Base-by-base conservation (phyloP, 2,113 vertebrate species). In the Patagioenas fasciata region DNA sequence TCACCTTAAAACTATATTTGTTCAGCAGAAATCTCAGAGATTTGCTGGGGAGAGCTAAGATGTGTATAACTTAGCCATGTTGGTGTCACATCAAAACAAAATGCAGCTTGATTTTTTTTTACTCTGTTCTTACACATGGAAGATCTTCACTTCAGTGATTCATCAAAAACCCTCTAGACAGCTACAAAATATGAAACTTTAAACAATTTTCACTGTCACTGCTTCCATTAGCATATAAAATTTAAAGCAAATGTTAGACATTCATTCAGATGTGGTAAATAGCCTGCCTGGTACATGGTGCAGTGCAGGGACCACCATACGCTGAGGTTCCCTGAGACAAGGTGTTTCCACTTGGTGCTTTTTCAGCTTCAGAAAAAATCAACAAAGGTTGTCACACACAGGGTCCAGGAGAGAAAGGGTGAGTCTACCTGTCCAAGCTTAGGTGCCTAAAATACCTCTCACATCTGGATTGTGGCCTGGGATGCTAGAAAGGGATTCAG, bases 141-240 rank as follows among this genome's bases (percentile, higher is more conserved):
- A 94, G 56, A 88, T 67, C 47, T 78, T 80, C 29, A 25, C 36
- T 85, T 87, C 57, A 91, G 5, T 84, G 89, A 84, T 92, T 92
- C 72, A 87, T 91, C 73, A 86, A 19, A 94, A 91, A 38, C 53
- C 40, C 67, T 83, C 83, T 71, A 91, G 77, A 80, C 75, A 70
- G 80, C 79, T 88, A 80, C 40, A 70, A 83, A 93, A 89, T 57
- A 80, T 61, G 71, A 90, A 94, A 90, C 25, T 83, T 90, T 53
- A 80, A 88, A 83, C 40, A 62, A 61, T 58, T 89, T 88, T 88
- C 1, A 1, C 66, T 72, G 61, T 83, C 53, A 34, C 58, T 86
- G 51, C 72, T 78, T 19, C 60, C 38, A 64, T 93, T 67, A 88
- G 57, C 77, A 81, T 56, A 79, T 86, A 84, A 62, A 86, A 73